These are phyloP conservation scores for Propithecus deckenii DNA, from an alignment of 2,797 vertebrate genomes.

Conservation along the genomic window DNA sequence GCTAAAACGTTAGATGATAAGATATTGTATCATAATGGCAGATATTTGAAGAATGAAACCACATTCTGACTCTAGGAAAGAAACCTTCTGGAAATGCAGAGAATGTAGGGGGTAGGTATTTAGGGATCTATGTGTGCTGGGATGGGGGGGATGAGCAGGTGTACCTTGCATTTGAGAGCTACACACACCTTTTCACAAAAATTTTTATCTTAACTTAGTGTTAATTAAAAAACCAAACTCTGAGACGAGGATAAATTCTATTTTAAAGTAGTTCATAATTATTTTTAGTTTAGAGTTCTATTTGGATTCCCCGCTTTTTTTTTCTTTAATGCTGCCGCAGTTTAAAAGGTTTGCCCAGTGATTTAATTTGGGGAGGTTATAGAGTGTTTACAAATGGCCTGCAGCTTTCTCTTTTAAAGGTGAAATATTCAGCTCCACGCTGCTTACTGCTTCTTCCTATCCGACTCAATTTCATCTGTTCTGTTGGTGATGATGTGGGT, in stretches of 20 bases:
- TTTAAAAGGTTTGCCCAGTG: constrained; percentile 33
- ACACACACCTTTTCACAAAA: not conserved
- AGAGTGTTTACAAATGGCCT: not conserved
- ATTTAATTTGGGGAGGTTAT: not conserved
- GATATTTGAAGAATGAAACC: constrained; percentile 5
- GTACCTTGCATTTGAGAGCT: not conserved
- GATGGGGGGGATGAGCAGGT: not conserved
- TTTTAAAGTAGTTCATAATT: not conserved
- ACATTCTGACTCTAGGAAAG: not conserved
- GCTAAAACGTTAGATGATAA: not conserved
- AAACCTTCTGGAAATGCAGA: not conserved
- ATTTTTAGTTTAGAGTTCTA: constrained; percentile 26
- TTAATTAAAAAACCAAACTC: constrained; percentile 39
- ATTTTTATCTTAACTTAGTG: not conserved
- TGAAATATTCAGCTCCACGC: not conserved
- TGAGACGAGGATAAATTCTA: not conserved
- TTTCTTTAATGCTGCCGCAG: not conserved
- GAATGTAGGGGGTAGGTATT: not conserved
- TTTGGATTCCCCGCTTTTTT: not conserved
- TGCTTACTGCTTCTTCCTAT: not conserved
- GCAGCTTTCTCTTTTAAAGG: not conserved
- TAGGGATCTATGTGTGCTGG: not conserved
- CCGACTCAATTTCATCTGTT: not conserved
- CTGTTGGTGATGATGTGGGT: not conserved
- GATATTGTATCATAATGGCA: not conserved